Percentiles rank a stretch among this genome's conserved stretches.
Conservation (phyloP, 2,113 vertebrate species). For the Procapra przewalskii region DNA sequence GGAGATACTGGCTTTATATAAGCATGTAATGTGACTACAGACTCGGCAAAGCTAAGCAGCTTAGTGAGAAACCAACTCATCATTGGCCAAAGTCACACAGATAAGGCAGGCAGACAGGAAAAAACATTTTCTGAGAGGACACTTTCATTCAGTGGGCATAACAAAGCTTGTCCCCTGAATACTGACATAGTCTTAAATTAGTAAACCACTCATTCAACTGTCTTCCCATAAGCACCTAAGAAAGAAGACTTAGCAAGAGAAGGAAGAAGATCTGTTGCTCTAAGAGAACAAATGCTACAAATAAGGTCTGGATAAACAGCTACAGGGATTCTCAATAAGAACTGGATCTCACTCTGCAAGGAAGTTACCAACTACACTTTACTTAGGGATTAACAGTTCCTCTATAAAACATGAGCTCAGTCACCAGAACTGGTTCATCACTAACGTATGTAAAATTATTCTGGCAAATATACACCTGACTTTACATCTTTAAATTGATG, state of each 20-base stretch:
- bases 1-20: not conserved
- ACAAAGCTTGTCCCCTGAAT: accelerated
- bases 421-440: not conserved
- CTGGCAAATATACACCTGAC: not conserved
- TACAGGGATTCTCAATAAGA: not conserved
- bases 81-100: not conserved
- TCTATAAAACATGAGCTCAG: constrained; percentile 12
- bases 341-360: not conserved
- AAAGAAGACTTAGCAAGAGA: not conserved
- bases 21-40: not conserved
- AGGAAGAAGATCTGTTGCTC: not conserved
- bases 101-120: not conserved
- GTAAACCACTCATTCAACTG: not conserved
- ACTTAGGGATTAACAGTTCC: not conserved
- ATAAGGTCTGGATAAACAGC: not conserved
- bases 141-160: not conserved
- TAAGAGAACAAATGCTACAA: not conserved
- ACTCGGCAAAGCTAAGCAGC: not conserved
- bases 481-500: not conserved
- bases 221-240: not conserved
- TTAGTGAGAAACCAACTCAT: constrained; percentile 14
- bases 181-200: not conserved
- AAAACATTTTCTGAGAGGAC: not conserved
- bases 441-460: not conserved
- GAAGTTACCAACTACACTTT: not conserved